Conservation (phyloP, 2,888 invertebrate genomes). For the Philopedon plagiatum region DNA sequence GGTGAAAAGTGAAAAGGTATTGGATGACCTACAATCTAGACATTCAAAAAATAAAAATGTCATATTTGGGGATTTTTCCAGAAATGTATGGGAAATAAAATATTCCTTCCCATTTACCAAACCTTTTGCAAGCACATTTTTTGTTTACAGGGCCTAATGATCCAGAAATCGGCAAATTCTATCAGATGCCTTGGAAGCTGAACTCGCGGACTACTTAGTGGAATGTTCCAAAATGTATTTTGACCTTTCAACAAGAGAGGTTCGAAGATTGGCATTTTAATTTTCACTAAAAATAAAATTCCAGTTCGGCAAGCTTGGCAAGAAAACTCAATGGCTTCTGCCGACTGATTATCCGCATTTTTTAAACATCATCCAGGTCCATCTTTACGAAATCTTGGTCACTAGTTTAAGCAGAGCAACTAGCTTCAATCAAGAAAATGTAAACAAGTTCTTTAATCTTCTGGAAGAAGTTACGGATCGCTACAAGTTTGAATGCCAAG, state of each 20-base stretch:
- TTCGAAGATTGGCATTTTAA: slow-evolving; percentile 20
- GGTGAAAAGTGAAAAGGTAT: no score
- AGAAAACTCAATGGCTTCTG: slow-evolving; percentile 54
- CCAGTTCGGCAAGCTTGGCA: slow-evolving; percentile 54
- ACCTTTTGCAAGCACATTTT: no score
- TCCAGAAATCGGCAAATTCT: no score
- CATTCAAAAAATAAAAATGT: no score
- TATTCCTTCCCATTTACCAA: no score
- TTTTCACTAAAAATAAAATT: slow-evolving; percentile 33
- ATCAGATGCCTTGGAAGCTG: slow-evolving; percentile 7
- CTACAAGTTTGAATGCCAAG: slow-evolving; percentile 54
- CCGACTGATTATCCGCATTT: slow-evolving; percentile 59
- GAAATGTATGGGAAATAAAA: no score
- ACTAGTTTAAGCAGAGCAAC: not conserved
- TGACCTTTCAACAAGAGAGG: slow-evolving; percentile 10
- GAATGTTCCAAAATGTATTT: slow-evolving; percentile 17
- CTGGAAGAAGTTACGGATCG: not conserved
- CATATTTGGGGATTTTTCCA: no score
- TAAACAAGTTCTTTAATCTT: not conserved
- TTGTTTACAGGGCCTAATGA: no score
- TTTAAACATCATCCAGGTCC: slow-evolving; percentile 48
- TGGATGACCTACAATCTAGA: no score
- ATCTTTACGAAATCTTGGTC: slow-evolving; percentile 33
- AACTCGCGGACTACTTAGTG: slow-evolving; percentile 4
- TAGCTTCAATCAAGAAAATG: not conserved